Evolutionary conservation across 2,113 vertebrate species (phyloP).

Genomic region (Colinus virginianus): DNA sequence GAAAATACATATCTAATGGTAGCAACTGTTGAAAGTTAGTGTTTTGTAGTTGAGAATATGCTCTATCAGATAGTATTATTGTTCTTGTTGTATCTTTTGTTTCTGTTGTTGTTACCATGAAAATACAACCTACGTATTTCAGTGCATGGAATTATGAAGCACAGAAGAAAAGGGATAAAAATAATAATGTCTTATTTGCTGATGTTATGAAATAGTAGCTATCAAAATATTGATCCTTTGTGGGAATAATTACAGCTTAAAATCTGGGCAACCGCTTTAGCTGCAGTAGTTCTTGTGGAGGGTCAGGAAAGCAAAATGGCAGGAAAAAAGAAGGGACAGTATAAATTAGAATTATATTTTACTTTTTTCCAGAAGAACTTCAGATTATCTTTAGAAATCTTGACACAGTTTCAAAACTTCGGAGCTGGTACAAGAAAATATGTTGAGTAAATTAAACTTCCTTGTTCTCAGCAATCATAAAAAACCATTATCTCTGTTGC

Average conservation of each 20-base stretch:
- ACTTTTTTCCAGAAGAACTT: background rate
- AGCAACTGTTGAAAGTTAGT: no score
- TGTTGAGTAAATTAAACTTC: background rate
- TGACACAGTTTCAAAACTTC: background rate
- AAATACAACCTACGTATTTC: background rate
- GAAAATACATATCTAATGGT: no score
- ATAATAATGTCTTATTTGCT: accelerated
- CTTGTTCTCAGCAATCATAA: background rate
- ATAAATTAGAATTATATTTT: background rate
- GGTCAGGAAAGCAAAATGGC: background rate
- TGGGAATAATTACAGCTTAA: background rate
- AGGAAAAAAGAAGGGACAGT: background rate
- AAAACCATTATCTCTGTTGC: background rate
- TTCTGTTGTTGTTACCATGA: no score
- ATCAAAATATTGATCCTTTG: background rate
- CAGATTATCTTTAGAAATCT: background rate
- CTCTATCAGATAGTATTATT: no score
- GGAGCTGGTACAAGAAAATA: background rate
- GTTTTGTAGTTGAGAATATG: no score
- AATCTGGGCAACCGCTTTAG: background rate
- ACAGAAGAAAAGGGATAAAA: background rate
- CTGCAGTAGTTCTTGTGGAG: accelerated
- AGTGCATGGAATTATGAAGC: background rate
- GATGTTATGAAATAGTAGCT: background rate
- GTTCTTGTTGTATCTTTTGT: no score